phyloP scores from a whole-genome alignment of 1,140 invertebrate species.

The Oscheius sp. region DNA sequence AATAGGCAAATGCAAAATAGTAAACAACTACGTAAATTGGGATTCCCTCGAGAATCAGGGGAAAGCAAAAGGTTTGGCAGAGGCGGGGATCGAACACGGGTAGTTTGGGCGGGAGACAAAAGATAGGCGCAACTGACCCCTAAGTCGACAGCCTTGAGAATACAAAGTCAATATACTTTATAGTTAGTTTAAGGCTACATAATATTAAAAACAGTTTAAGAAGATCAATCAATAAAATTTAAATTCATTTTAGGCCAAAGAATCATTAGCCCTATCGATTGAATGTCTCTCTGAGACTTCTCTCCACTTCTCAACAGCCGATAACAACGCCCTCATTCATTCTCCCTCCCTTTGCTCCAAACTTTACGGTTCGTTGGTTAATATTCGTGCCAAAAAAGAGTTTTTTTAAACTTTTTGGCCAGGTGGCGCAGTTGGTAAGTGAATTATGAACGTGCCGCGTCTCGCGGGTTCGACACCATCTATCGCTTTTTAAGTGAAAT shows the following conservation, averaged over 20 bases:
- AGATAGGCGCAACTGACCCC: not conserved
- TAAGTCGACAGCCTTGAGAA: not conserved
- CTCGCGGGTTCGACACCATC: not conserved
- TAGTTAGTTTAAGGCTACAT: too few relatives aligned
- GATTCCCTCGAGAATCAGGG: too few relatives aligned
- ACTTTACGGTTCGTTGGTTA: not conserved
- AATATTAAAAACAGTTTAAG: too few relatives aligned
- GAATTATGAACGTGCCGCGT: not conserved
- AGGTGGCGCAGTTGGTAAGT: not conserved
- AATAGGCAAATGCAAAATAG: too few relatives aligned
- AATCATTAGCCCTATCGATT: constrained; percentile 5
- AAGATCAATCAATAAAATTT: too few relatives aligned
- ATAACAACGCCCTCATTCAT: constrained; percentile 23
- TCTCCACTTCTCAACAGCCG: constrained; percentile 20
- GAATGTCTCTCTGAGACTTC: constrained; percentile 27
- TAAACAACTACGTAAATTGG: too few relatives aligned
- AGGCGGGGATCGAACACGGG: too few relatives aligned
- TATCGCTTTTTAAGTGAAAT: not conserved
- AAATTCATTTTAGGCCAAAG: not conserved
- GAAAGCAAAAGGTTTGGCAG: too few relatives aligned
- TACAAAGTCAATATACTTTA: not conserved
- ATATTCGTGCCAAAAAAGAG: not conserved
- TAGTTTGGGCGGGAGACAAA: not conserved
- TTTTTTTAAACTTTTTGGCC: not conserved
- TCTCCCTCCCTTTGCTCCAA: constrained; percentile 22